Conservation (phyloP, 2,113 vertebrate genomes). For the Trematomus loennbergii region DNA sequence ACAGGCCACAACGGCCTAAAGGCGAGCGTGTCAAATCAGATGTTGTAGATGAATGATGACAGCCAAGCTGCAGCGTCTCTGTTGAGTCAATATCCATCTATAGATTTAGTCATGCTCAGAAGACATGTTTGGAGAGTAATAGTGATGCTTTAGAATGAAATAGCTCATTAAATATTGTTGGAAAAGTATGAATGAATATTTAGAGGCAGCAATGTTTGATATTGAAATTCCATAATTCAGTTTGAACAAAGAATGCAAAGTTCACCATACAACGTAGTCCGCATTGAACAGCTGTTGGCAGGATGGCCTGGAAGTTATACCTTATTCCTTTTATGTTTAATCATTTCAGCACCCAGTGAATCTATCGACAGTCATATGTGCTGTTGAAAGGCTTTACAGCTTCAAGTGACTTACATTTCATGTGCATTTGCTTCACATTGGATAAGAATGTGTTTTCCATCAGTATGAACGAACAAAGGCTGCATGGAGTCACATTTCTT, state of each 20-base stretch:
- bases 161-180: not conserved
- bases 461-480: not conserved
- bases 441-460: not conserved
- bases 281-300: not conserved
- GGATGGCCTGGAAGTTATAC: not conserved
- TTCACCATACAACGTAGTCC: not conserved
- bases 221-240: not conserved
- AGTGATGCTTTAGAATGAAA: not conserved
- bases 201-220: not conserved
- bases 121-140: not conserved
- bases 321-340: not conserved
- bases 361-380: not conserved
- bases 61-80: conserved; percentile 28
- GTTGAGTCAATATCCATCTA: conserved; percentile 54
- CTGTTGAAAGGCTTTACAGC: not conserved
- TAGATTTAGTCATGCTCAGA: conserved; percentile 14
- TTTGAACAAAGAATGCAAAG: not conserved
- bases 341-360: not conserved
- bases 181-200: not conserved
- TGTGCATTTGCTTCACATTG: not conserved
- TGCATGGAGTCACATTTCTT: not conserved
- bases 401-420: not conserved
- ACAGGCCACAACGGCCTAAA: conserved; percentile 28
- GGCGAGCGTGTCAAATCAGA: conserved; percentile 45
- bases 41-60: conserved; percentile 43